Evolutionary conservation across 2,888 invertebrate species (phyloP), one percentile per base, ranked within the genome.

Genomic region (Drosophila mimica): DNA sequence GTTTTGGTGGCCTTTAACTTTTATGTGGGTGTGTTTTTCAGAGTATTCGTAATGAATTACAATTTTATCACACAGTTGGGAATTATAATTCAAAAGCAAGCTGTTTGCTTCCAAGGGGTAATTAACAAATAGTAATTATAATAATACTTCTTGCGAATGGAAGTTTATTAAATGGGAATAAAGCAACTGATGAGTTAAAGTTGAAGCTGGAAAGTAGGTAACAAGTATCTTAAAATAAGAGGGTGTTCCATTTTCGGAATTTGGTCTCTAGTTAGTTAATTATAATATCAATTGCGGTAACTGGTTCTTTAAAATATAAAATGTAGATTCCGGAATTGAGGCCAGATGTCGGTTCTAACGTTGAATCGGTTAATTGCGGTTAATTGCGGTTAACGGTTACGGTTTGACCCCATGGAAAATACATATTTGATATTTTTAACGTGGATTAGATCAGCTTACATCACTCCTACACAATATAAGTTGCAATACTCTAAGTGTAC

Each of bases 61-160:
- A 60, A 60, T 25, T 33, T 46, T 53, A 54, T 31, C n/a, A 43
- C 46, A 56, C 51, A 63, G 54, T 38, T 77, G 63, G 33, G 25
- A 71, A 46, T 56, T 46, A 28, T 7, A 36, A 20, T 63, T 56
- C 28, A n/a, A 60, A 60, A 15, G 9, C 36, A 56, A 34, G 20
- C 31, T 30, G 4, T 51, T 62, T 34, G 13, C 6, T 25, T 38
- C n/a, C 38, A n/a, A 9, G 40, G 0, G 9, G 40, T 40, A n/a
- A n/a, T n/a, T 40, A n/a, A n/a, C 9, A 51, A 66, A 52, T 25
- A 49, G 15, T 17, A 31, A 38, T 61, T 63, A n/a, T 20, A 8
- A 25, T 11, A 30, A 60, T 13, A 25, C 8, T 17, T 36, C 13
- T 11, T 15, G 6, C 4, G n/a, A 25, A 52, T 38, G 13, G n/a